Base-by-base conservation (phyloP, 2,888 invertebrate species). In the Adelognathus sp. region DNA sequence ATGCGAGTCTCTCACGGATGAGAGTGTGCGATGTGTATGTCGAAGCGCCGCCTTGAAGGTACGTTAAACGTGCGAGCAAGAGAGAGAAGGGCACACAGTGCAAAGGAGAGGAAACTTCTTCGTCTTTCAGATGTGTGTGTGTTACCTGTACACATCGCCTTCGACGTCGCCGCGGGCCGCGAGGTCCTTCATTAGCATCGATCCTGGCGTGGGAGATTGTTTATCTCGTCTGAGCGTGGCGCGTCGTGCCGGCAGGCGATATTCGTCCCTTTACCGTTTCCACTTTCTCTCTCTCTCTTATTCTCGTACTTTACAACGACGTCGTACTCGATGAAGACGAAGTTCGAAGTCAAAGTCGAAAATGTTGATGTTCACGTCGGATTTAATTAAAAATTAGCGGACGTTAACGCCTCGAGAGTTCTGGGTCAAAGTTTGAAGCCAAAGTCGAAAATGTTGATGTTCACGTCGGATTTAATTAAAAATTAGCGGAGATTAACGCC, bases 151-250 rank as follows among this genome's bases (percentile, higher is more conserved):
- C 79, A 80, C 86, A 61, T 39, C 74, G 52, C 70, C 67, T 75
- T 61, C 64, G 61, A 72, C 39, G 61, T 70, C 63, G 56, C 54
- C 73, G 63, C 46, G 54, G 70, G 78, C 78, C 78, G 70, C 77
- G 76, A 61, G 81, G 78, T 83, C 81, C 87, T 88, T 88, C 87
- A 87, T 88, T 88, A 88, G 88, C 88, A 87, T 88, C 86, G 86
- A 88, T 87, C 82, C 82, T 61, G 81, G 83, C 86, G 87, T 86
- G 86, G 86, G 87, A 86, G 86, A 87, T 85, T 87, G 86, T 88
- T 88, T 87, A 88, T 88, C 86, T 86, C 83, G 78, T 77, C 79
- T 73, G 76, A 80, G 70, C 77, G 74, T 69, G 71, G 74, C 81
- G 60, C 70, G 72, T 74, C 66, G 73, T 52, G 76, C 74, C 73